These are phyloP conservation scores for Babylonia areolata DNA, from an alignment of 1,140 invertebrate genomes.

Conservation along the genomic window DNA sequence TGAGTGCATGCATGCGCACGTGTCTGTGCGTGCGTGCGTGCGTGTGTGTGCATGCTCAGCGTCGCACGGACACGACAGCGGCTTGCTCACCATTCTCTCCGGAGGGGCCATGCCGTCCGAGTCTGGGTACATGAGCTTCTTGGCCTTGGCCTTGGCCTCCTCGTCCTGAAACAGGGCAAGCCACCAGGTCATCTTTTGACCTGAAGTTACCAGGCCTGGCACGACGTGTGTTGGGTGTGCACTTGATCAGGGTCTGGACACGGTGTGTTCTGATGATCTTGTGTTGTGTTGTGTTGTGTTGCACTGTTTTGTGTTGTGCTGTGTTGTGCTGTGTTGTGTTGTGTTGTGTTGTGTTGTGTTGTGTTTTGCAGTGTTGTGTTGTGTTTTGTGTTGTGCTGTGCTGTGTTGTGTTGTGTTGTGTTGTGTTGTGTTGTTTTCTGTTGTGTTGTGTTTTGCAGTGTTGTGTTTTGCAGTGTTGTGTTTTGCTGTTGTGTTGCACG, in stretches of 20 bases:
- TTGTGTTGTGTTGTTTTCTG: no score
- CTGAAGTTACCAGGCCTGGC: no score
- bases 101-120: conserved; percentile 66
- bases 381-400: no score
- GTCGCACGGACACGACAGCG: background rate
- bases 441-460: no score
- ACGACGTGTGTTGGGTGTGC: background rate
- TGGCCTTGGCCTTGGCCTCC: conserved; percentile 63
- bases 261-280: background rate
- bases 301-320: no score
- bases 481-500: no score
- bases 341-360: no score
- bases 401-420: no score
- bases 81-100: conserved; percentile 45
- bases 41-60: background rate
- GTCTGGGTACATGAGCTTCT: conserved; percentile 65
- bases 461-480: no score
- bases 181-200: no score
- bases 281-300: background rate
- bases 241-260: background rate
- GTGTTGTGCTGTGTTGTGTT: background rate
- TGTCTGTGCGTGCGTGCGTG: background rate
- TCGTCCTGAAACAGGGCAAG: conserved; percentile 65
- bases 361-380: no score
- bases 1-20: background rate